These are phyloP conservation scores for Psix sp. DNA, from an alignment of 1,140 invertebrate species.

Conservation along the genomic window DNA sequence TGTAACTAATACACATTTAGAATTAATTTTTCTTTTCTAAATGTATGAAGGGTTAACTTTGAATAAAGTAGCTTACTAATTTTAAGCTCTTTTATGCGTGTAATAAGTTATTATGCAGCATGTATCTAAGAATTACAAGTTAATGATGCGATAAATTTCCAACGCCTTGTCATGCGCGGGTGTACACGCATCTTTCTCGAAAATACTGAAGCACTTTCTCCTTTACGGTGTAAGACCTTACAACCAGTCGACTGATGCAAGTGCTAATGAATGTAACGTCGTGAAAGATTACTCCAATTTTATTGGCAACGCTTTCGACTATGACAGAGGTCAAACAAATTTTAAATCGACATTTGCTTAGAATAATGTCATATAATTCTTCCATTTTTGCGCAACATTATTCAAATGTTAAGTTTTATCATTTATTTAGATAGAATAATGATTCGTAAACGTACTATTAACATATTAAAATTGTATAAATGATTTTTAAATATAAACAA, in stretches of 20 bases:
- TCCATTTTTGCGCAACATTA: not conserved
- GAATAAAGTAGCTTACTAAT: too few relatives aligned
- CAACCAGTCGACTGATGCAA: slow-evolving; percentile 24
- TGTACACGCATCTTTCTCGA: slow-evolving; percentile 31
- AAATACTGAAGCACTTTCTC: slow-evolving; percentile 32
- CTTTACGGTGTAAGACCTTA: slow-evolving; percentile 20
- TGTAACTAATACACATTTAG: too few relatives aligned
- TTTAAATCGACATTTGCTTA: not conserved
- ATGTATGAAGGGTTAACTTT: too few relatives aligned
- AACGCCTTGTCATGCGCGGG: slow-evolving; percentile 11
- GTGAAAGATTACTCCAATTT: not conserved
- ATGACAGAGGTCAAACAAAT: not conserved
- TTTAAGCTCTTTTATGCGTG: too few relatives aligned
- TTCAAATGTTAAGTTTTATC: too few relatives aligned
- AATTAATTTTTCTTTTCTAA: too few relatives aligned
- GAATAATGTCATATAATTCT: not conserved
- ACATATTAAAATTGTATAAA: too few relatives aligned
- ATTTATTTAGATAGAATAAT: too few relatives aligned
- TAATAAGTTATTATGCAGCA: too few relatives aligned
- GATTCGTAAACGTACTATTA: too few relatives aligned
- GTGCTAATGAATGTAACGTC: slow-evolving; percentile 16
- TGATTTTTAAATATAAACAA: too few relatives aligned
- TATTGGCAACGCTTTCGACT: not conserved
- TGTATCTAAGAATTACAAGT: slow-evolving; percentile 23
- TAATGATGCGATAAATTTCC: slow-evolving; percentile 27